Evolutionary conservation across 2,113 vertebrate genomes (phyloP), one percentile per base, ranked within the genome.

Genomic region (Cnemophilus loriae): DNA sequence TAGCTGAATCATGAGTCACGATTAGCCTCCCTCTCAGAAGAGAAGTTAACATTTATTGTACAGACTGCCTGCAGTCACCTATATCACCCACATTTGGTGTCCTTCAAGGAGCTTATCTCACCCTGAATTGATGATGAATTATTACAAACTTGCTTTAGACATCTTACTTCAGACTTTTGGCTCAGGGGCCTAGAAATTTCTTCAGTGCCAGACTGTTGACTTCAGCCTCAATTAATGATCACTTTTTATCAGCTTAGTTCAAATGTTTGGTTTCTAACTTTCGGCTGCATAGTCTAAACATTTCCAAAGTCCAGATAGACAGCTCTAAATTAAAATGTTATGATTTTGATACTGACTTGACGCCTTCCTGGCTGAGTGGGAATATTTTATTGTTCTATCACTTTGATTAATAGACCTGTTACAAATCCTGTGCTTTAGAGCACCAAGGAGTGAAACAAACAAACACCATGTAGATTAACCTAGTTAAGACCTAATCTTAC

Each of bases 161-260:
- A 73, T 97, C 95, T 97, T 96, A 67, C 91, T 95, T 94, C 77
- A 95, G 96, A 94, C 94, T 97, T 96, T 92, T 97, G 97, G 95
- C 97, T 95, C 83, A 89, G 61, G 52, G 56, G 85, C 83, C 88
- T 77, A 96, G 95, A 95, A 97, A 97, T 97, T 95, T 97, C 88
- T 89, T 92, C 73, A 46, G 68, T 90, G 91, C 79, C 91, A 96
- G 87, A 97, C 93, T 97, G 97, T 95, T 97, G 96, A 96, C 97
- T 97, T 98, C 96, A 97, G 93, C 85, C 95, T 97, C 97, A 98
- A 98, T 97, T 97, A 97, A 98, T 96, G 96, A 95, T 95, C 92
- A 53, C 64, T 92, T 87, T 82, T 97, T 97, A 98, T 98, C 97
- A 95, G 96, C 76, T 96, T 89, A 90, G 93, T 95, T 97, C 93